Conservation (phyloP, 1,140 invertebrate species). For the Xylocopa sonorina region DNA sequence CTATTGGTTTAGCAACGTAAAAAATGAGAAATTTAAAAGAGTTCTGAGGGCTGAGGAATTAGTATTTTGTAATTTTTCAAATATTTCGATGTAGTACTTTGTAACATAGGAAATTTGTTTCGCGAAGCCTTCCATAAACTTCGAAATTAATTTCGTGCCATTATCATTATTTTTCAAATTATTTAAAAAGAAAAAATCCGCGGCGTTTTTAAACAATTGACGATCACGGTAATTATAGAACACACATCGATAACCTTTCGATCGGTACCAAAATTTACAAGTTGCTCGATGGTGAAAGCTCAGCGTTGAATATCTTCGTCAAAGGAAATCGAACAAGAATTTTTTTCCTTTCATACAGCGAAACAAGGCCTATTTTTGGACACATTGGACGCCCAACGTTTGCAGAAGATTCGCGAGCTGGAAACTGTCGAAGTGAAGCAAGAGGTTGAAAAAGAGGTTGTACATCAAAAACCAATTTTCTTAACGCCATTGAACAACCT, state of each 20-base stretch:
- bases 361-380: conserved; percentile 93
- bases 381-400: conserved; percentile 93
- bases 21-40: background rate
- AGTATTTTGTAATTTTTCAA: background rate
- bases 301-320: conserved; percentile 18
- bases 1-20: too few species aligned
- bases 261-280: conserved; percentile 18
- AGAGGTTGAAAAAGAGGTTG: conserved; percentile 89
- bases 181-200: conserved; percentile 1
- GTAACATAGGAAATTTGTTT: too few species aligned
- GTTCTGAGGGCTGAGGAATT: background rate
- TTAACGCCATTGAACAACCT: conserved; percentile 92
- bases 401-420: conserved; percentile 94
- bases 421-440: conserved; percentile 91
- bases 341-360: conserved; percentile 82
- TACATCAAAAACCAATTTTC: conserved; percentile 92
- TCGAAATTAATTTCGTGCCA: too few species aligned
- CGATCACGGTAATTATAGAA: background rate
- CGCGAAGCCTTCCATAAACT: too few species aligned
- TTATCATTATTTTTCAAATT: too few species aligned
- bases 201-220: background rate
- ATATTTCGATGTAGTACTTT: background rate
- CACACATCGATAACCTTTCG: conserved; percentile 22
- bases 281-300: background rate
- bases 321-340: background rate